These are phyloP conservation scores for Notechis scutatus DNA, from an alignment of 2,113 vertebrate genomes.

Conservation along the genomic window DNA sequence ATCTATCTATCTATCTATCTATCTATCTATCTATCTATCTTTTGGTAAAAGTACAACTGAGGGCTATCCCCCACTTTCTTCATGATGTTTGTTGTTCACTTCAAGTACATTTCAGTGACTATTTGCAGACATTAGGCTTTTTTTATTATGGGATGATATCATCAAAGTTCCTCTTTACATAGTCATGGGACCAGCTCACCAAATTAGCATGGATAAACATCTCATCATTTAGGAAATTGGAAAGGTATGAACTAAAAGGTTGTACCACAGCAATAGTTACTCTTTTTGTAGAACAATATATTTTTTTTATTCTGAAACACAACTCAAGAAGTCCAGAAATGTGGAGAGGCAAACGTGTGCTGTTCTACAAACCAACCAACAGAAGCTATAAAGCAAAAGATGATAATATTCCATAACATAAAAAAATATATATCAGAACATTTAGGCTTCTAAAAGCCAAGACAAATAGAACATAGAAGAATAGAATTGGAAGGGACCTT, in stretches of 20 bases:
- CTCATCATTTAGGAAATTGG: background rate
- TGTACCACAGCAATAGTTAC: background rate
- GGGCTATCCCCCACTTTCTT: background rate
- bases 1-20: accelerated
- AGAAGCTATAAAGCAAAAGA: background rate
- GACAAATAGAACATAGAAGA: background rate
- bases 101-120: background rate
- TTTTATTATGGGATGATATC: background rate
- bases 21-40: background rate
- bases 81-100: background rate
- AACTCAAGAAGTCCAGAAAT: background rate
- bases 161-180: background rate
- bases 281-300: background rate
- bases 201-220: background rate
- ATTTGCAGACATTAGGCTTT: background rate
- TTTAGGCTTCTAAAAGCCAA: background rate
- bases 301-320: background rate
- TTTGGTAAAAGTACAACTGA: background rate
- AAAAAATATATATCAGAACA: background rate
- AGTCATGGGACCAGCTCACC: background rate
- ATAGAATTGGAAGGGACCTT: too few relatives aligned
- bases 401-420: too few relatives aligned
- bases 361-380: background rate
- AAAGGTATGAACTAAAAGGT: background rate
- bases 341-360: background rate